These are phyloP conservation scores for Dicyrtoma fusca DNA, from an alignment of 2,888 invertebrate species.

Conservation along the genomic window DNA sequence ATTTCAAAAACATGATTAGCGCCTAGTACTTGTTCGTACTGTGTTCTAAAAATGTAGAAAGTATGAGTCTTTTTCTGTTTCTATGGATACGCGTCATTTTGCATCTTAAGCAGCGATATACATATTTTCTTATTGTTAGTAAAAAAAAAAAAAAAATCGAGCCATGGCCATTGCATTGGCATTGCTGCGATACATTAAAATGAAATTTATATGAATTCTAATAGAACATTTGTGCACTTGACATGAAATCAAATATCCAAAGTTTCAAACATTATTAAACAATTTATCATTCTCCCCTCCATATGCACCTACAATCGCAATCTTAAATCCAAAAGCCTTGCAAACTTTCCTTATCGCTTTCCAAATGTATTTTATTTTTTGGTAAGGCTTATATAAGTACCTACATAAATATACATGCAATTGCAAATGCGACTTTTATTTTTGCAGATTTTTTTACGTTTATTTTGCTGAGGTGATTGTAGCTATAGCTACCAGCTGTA, in stretches of 20 bases:
- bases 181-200: neutral
- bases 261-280: neutral
- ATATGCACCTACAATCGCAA: neutral
- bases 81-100: no score
- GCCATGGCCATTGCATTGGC: neutral
- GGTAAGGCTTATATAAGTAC: no score
- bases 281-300: slow-evolving; percentile 2
- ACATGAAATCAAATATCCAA: slow-evolving; percentile 2
- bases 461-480: no score
- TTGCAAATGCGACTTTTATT: no score
- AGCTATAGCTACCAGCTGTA: no score
- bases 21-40: no score
- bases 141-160: neutral
- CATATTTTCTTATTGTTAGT: neutral
- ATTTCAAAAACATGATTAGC: no score
- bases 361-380: neutral
- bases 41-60: no score
- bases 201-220: neutral
- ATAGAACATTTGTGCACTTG: neutral
- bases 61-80: no score
- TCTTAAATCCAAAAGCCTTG: neutral
- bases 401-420: no score
- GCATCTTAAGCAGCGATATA: no score
- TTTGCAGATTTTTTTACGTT: no score
- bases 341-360: neutral